Conservation (phyloP, 2,888 invertebrate species). For the Nomada goodeniana region DNA sequence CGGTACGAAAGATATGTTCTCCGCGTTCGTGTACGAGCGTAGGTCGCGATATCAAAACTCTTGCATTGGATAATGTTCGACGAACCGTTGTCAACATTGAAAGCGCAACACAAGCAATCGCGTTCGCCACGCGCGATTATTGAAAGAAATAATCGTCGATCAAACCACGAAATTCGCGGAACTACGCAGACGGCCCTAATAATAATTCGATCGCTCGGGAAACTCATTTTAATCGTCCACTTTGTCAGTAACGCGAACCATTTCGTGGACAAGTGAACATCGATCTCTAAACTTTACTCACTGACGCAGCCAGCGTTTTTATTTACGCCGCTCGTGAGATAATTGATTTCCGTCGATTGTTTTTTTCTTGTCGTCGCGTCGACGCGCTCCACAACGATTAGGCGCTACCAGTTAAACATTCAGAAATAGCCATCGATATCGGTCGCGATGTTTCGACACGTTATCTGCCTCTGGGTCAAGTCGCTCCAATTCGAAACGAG, state of each 20-base stretch:
- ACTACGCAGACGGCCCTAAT: too few species aligned
- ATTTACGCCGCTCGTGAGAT: constrained; percentile 29
- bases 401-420: not conserved
- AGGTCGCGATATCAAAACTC: too few species aligned
- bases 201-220: too few species aligned
- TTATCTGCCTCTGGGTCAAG: constrained; percentile 10
- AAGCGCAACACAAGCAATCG: too few species aligned
- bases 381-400: not conserved
- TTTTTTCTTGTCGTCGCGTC: not conserved
- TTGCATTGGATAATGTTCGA: too few species aligned
- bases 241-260: too few species aligned
- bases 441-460: not conserved
- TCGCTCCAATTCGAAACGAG: not conserved
- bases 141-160: too few species aligned
- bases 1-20: too few species aligned
- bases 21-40: too few species aligned
- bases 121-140: too few species aligned
- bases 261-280: not conserved
- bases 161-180: too few species aligned
- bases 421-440: not conserved
- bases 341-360: constrained; percentile 30
- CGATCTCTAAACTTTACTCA: constrained; percentile 33
- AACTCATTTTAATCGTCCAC: not conserved
- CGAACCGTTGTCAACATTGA: too few species aligned
- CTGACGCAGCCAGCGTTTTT: not conserved